These are phyloP conservation scores for Eilema sororculum DNA, from an alignment of 2,888 invertebrate species.

Conservation along the genomic window DNA sequence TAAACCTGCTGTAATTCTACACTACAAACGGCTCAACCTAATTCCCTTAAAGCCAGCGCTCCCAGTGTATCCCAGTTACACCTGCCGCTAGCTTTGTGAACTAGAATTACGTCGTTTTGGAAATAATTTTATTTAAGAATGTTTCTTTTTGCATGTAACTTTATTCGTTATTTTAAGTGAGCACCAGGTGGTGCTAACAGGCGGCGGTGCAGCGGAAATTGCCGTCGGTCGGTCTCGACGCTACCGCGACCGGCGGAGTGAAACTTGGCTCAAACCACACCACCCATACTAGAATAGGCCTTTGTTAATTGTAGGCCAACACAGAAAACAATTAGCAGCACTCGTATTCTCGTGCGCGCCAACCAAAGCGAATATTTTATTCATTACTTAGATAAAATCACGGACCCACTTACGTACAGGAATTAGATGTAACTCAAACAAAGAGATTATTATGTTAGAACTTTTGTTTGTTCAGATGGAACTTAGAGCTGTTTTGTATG, in stretches of 20 bases:
- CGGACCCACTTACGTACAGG: slow-evolving; percentile 36
- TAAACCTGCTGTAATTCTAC: slow-evolving; percentile 62
- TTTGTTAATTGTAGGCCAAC: slow-evolving; percentile 71
- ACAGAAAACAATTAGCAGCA: slow-evolving; percentile 74
- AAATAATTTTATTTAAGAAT: slow-evolving; percentile 56
- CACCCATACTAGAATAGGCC: slow-evolving; percentile 57
- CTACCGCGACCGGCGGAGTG: slow-evolving; percentile 42
- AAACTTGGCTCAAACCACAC: slow-evolving; percentile 60
- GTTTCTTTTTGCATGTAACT: slow-evolving; percentile 47
- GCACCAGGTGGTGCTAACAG: slow-evolving; percentile 74
- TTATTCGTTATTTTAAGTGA: slow-evolving; percentile 65
- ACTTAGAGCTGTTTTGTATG: slow-evolving; percentile 28
- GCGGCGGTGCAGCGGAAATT: slow-evolving; percentile 74
- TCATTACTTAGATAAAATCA: slow-evolving; percentile 51
- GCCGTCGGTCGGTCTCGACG: slow-evolving; percentile 64
- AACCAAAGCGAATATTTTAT: slow-evolving; percentile 49
- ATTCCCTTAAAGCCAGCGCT: slow-evolving; percentile 67
- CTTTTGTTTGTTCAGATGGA: slow-evolving; percentile 27
- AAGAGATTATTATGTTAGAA: slow-evolving; percentile 36
- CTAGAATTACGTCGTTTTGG: slow-evolving; percentile 56
- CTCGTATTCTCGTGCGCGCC: slow-evolving; percentile 60
- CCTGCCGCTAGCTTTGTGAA: slow-evolving; percentile 59
- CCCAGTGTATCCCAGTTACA: slow-evolving; percentile 56
- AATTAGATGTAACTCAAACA: slow-evolving; percentile 48
- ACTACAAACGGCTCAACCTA: slow-evolving; percentile 60